Evolutionary conservation across 2,113 vertebrate genomes (phyloP), one percentile per base, ranked within the genome.

Genomic region (Phrynosoma blainvillii): DNA sequence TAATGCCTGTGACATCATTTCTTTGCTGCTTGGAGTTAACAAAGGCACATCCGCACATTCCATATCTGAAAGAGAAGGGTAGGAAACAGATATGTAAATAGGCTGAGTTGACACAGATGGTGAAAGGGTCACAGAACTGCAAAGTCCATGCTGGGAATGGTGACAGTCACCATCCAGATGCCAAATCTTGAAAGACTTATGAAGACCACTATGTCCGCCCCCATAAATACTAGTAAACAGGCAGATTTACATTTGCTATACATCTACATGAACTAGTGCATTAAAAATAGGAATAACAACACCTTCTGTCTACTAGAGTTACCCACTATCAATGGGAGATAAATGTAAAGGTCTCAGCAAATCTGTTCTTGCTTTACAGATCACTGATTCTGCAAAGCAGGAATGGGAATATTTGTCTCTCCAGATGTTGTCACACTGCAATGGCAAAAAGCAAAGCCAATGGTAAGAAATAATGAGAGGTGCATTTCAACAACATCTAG

Each of bases 1-100:
- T 94, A 99, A 79, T 0, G 99, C 99, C 96, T 99, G 98, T 84
- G 98, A 99, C 99, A 99, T 99, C 99, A 99, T 99, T 94, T 99
- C 98, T 95, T 99, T 99, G 95, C 99, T 99, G 95, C 98, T 99
- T 77, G 99, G 99, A 47, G 99, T 99, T 91, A 99, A 94, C 42
- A 99, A 96, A 16, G 99, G 99, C 75, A 99, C 98, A 86, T 99
- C 99, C 0, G 98, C 98, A 93, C 99, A 99, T 96, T 99, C 99
- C 93, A 98, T 98, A 94, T 99, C 99, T 99, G 97, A 62, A 96
- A 94, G 88, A 80, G 78, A 70, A 11, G 88, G 62, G 92, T 66
- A 56, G 56, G 79, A 78, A 89, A 32, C 82, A 84, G 76, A 88
- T 30, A 0, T 5, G 27, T 73, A 40, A 76, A 32, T 32, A 47